Evolutionary conservation across 2,797 vertebrate genomes (phyloP), one percentile per base, ranked within the genome.

Genomic region (Brachymystax lenok): DNA sequence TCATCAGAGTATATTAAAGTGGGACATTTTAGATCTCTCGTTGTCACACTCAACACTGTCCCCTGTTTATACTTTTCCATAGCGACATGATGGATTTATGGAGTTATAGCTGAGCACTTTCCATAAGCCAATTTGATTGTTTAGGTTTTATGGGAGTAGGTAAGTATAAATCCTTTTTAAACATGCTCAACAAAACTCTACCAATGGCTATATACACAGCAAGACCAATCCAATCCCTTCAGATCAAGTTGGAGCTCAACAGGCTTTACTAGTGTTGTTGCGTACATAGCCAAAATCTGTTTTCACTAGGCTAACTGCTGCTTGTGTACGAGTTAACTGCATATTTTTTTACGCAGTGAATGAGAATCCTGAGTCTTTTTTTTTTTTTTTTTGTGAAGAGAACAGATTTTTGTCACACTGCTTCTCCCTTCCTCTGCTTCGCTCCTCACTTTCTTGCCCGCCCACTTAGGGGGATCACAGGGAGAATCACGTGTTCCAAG

Each of bases 401-500:
- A 73, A 28, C 35, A 74, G n/a, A 40, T 66, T 67, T 16, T 14
- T 8, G 24, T 51, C 61, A 16, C 28, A 35, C 24, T 2, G 2
- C 24, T 40, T 35, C 67, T 14, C 35, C 67, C 76, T 71, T 8
- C 56, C 75, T n/a, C 56, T 74, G 84, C 82, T 80, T 74, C 84
- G 24, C 5, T 82, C 80, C 88, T 83, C 35, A 8, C 27, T 13
- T 27, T 77, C 86, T 77, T 80, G 69, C 88, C 85, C 86, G 85
- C 86, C 90, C 85, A 90, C 89, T 87, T 83, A 79, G 82, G 86
- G n/a, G 86, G 88, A 92, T 92, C 87, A 88, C 85, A 92, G 83
- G 72, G 88, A 88, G 87, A 89, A 88, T 88, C 90, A 87, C 87
- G 86, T 87, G 89, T 90, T 87, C 87, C 87, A 75, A 76, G 74